Conservation (phyloP, 30 jellyfish, hydroid and myxozoan species). For the Calvadosia cruxmelitensis region DNA sequence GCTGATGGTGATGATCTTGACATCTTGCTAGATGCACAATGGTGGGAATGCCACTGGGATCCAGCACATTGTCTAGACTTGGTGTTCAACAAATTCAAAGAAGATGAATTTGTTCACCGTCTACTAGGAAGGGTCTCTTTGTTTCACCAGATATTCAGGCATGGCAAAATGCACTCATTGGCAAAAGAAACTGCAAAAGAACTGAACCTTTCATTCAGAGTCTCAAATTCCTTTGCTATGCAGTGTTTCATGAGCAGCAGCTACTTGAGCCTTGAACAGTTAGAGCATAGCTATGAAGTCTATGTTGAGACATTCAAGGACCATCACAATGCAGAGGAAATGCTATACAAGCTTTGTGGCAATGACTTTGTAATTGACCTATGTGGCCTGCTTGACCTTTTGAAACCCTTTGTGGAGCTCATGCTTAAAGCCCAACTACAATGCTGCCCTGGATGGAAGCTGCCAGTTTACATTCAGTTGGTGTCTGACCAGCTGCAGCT, state of each 20-base stretch:
- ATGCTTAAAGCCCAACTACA: conserved; percentile 12
- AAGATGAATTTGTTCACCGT: conserved; percentile 2
- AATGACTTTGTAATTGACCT: conserved; percentile 3
- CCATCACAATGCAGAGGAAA: conserved; percentile 12
- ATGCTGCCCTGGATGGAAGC: conserved; percentile 8
- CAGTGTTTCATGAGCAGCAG: conserved; percentile 20
- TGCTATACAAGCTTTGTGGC: conserved; percentile 13
- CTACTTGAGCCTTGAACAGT: neutral
- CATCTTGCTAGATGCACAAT: neutral
- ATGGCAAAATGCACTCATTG: conserved; percentile 7
- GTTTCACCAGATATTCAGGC: conserved; percentile 6
- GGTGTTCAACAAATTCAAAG: neutral
- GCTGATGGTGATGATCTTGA: neutral
- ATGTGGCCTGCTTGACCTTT: conserved; percentile 3
- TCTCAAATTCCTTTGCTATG: conserved; percentile 1
- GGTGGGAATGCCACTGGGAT: conserved; percentile 22
- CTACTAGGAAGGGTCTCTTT: conserved; percentile 3
- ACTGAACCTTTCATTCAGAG: neutral
- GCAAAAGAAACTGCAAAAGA: conserved; percentile 10
- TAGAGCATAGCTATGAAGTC: neutral
- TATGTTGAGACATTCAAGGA: conserved; percentile 13
- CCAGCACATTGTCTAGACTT: conserved; percentile 10
- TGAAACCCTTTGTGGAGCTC: conserved; percentile 4
- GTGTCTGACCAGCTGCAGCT: conserved; percentile 3
- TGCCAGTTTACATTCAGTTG: neutral